Evolutionary conservation across 2,888 invertebrate species (phyloP).

Genomic region (Thelaira solivaga): DNA sequence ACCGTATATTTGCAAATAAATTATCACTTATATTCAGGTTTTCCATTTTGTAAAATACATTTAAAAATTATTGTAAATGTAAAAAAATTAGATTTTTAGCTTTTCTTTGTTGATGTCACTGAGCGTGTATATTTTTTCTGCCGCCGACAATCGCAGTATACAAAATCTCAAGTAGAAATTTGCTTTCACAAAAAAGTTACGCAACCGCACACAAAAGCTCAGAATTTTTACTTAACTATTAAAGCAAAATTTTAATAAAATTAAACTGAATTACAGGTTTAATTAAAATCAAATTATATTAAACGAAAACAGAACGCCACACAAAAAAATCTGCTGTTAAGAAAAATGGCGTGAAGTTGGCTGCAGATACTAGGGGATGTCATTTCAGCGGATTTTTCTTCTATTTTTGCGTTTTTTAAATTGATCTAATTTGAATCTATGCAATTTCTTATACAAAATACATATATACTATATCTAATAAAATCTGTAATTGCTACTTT

Average conservation of each 20-base stretch:
- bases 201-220: not conserved
- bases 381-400: not conserved
- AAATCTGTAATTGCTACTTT: too few species aligned
- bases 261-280: conserved; percentile 33
- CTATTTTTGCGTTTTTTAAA: too few species aligned
- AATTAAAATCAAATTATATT: conserved; percentile 42
- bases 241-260: conserved; percentile 7
- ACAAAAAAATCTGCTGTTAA: conserved; percentile 63
- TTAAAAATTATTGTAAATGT: not conserved
- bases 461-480: too few species aligned
- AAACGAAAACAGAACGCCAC: conserved; percentile 67
- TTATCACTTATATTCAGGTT: conserved; percentile 74
- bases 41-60: conserved; percentile 69
- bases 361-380: not conserved
- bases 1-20: conserved; percentile 90
- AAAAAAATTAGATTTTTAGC: not conserved
- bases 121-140: conserved; percentile 42
- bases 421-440: too few species aligned
- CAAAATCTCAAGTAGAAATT: not conserved
- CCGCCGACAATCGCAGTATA: conserved; percentile 27
- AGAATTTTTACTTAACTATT: not conserved
- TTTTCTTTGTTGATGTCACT: conserved; percentile 47
- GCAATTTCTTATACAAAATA: too few species aligned
- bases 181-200: conserved; percentile 15
- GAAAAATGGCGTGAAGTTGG: conserved; percentile 63